Conservation (phyloP, 1,140 invertebrate species). For the Hycleus cichorii region DNA sequence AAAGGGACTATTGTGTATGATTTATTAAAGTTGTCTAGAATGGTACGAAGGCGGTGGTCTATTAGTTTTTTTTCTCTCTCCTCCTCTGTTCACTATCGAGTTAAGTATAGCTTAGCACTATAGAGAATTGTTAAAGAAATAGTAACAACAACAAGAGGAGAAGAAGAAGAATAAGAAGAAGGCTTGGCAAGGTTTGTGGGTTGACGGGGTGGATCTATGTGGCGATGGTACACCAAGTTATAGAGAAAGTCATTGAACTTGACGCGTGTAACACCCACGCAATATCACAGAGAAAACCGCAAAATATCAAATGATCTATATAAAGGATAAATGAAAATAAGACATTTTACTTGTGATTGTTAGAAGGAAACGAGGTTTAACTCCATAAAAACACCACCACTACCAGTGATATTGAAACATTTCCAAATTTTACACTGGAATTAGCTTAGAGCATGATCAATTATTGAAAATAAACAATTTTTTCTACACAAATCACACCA, state of each 20-base stretch:
- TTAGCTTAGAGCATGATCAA: no score
- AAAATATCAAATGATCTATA: no score
- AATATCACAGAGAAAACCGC: constrained; percentile 3
- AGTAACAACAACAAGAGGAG: background rate
- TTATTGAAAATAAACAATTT: no score
- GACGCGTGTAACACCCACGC: constrained; percentile 13
- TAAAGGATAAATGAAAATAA: no score
- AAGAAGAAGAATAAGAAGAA: constrained; percentile 6
- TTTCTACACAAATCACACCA: no score
- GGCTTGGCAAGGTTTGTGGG: constrained; percentile 16
- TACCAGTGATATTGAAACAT: no score
- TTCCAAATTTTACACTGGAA: no score
- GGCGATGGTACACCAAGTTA: constrained; percentile 3
- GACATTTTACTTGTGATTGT: no score
- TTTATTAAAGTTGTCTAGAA: constrained; percentile 7
- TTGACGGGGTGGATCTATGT: constrained; percentile 16
- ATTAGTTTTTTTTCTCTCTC: background rate
- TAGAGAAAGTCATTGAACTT: constrained; percentile 11
- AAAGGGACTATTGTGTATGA: constrained; percentile 9
- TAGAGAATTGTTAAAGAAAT: no score
- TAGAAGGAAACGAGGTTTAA: no score
- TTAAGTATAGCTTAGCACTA: constrained; percentile 7
- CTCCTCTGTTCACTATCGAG: background rate
- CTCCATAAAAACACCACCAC: no score
- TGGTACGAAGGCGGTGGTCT: constrained; percentile 12